Evolutionary conservation across 2,888 invertebrate genomes (phyloP).

Genomic region (Eurytoma californica): DNA sequence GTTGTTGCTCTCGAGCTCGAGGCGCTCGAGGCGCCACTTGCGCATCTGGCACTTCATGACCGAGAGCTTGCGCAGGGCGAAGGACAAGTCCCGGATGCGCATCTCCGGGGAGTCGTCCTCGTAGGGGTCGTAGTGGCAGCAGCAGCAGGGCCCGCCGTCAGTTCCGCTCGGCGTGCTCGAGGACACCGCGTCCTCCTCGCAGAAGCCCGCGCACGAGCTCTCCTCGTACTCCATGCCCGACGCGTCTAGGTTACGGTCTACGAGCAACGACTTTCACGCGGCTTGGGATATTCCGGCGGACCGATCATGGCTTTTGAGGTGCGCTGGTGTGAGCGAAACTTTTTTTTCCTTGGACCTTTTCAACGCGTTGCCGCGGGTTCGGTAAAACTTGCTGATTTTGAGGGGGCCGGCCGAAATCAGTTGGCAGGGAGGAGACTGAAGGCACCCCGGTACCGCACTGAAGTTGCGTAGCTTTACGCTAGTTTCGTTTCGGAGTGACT

Average conservation of each 20-base stretch:
- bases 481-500: too few species aligned
- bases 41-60: constrained; percentile 72
- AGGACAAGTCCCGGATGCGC: constrained; percentile 67
- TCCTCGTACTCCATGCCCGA: not conserved
- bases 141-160: constrained; percentile 59
- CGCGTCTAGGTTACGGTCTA: too few species aligned
- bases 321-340: too few species aligned
- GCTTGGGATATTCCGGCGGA: too few species aligned
- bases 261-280: too few species aligned
- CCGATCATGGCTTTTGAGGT: too few species aligned
- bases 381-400: not conserved
- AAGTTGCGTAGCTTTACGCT: too few species aligned
- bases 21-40: constrained; percentile 69
- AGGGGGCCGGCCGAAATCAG: too few species aligned
- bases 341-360: not conserved
- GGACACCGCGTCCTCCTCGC: not conserved
- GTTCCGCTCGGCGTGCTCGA: not conserved
- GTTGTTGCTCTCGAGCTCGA: constrained; percentile 69
- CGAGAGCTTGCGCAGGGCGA: constrained; percentile 67
- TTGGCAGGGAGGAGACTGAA: too few species aligned
- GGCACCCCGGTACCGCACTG: too few species aligned
- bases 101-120: constrained; percentile 64
- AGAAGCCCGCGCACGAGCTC: not conserved
- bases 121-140: constrained; percentile 67
- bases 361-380: not conserved